Evolutionary conservation across 2,113 vertebrate genomes (phyloP), one percentile per base, ranked within the genome.

Genomic region (Dicaeum eximium): DNA sequence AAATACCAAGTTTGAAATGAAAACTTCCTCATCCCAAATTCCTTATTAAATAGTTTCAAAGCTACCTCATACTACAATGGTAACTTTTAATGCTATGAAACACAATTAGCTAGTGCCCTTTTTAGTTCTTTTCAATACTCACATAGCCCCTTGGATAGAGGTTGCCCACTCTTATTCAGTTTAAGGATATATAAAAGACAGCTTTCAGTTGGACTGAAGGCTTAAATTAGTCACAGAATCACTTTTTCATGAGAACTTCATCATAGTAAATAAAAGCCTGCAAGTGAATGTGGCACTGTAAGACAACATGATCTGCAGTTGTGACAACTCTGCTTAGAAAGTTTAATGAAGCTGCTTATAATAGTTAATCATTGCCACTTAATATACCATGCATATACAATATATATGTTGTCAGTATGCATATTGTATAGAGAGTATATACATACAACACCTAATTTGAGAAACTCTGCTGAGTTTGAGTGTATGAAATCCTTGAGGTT

Each of bases 41-140:
- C 25, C 28, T 80, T 60, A 9, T 64, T 71, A 33, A 51, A 13
- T 20, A 10, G 25, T 83, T 91, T 77, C 35, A 79, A 88, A 80
- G 23, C 31, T 42, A 42, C 13, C 13, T 86, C n/a, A 60, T 35
- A 14, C 17, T 64, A 10, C 64, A 88, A 25, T 51, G 22, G 21
- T 23, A 91, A 27, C 22, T 44, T 64, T 7, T 35, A 75, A 8
- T 0, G 4, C 30, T 42, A 4, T 38, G 40, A 80, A 83, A 35
- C 33, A 37, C 0, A 0, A 27, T 71, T 60, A 57, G 38, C 10
- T 38, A 17, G 25, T 31, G 7, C 2, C 56, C 13, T 40, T 62
- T 80, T 42, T 35, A 71, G 35, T 91, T 38, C 50, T 77, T 77
- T 80, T 54, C 71, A 40, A 3, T 33, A 22, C 6, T 67, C 22